A percentile compares a stretch with the other conserved stretches of the same genome.
phyloP scores from a whole-genome alignment of 2,888 invertebrate genomes.

The Alviniconcha strummeri region DNA sequence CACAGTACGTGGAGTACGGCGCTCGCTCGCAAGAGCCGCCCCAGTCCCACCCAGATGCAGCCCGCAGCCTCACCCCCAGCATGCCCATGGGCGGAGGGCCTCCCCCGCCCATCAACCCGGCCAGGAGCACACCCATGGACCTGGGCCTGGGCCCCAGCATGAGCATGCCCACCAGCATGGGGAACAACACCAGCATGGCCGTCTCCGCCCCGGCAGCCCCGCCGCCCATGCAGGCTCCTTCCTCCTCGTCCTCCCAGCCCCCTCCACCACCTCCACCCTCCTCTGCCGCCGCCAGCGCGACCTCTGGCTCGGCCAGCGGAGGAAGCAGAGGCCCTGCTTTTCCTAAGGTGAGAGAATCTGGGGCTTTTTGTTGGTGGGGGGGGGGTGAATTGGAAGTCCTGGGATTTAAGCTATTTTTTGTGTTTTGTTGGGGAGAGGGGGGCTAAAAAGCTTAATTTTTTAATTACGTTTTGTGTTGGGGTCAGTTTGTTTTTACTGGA shows the following conservation, averaged over 20 bases:
- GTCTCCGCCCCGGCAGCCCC: slow-evolving; percentile 31
- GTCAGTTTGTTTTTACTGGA: too few species aligned
- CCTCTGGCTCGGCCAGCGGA: slow-evolving; percentile 45
- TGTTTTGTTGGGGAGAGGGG: too few species aligned
- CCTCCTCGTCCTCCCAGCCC: slow-evolving; percentile 39
- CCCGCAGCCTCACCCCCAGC: slow-evolving; percentile 40
- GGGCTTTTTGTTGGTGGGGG: too few species aligned
- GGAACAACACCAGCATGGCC: neutral
- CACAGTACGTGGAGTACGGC: slow-evolving; percentile 90
- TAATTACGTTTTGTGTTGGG: too few species aligned
- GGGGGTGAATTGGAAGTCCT: too few species aligned
- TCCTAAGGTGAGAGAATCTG: slow-evolving; percentile 25
- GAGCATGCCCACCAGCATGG: slow-evolving; percentile 41
- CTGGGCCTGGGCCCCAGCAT: slow-evolving; percentile 41
- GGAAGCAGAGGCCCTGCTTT: slow-evolving; percentile 37
- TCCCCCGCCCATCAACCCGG: slow-evolving; percentile 24
- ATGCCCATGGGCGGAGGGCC: slow-evolving; percentile 38
- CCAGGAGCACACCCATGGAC: slow-evolving; percentile 36
- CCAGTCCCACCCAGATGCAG: slow-evolving; percentile 79
- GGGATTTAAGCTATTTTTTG: too few species aligned
- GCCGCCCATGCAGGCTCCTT: slow-evolving; percentile 20
- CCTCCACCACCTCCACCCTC: slow-evolving; percentile 9
- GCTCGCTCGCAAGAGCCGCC: slow-evolving; percentile 93
- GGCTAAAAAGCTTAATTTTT: too few species aligned
- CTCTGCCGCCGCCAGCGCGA: slow-evolving; percentile 41